Conservation (phyloP, 2,888 invertebrate species). For the Drosophila mettleri region DNA sequence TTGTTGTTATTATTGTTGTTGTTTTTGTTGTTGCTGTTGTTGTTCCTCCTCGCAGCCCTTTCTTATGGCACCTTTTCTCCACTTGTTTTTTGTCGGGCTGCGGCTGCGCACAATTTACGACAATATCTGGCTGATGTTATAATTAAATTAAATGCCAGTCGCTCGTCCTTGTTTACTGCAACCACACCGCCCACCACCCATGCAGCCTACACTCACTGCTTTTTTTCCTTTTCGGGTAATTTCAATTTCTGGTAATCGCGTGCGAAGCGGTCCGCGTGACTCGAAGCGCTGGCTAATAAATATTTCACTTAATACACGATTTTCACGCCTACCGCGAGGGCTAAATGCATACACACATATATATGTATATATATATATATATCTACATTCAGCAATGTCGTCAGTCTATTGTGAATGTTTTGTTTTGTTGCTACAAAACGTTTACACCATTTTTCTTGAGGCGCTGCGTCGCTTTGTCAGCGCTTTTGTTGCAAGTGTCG, state of each 20-base stretch:
- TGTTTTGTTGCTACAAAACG: constrained; percentile 70
- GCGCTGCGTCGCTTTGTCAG: constrained; percentile 57
- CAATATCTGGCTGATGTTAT: constrained; percentile 30
- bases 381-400: constrained; percentile 32
- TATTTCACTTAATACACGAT: constrained; percentile 79
- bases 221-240: constrained; percentile 35
- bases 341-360: not conserved
- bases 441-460: constrained; percentile 67
- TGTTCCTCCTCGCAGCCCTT: constrained; percentile 10
- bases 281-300: constrained; percentile 73
- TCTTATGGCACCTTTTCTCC: not conserved
- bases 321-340: constrained; percentile 69
- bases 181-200: not conserved
- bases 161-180: constrained; percentile 7
- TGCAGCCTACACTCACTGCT: not conserved
- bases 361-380: not conserved
- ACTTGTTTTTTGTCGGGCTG: constrained; percentile 5
- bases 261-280: constrained; percentile 69
- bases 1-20: constrained; percentile 52
- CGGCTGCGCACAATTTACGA: constrained; percentile 9
- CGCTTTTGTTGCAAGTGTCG: constrained; percentile 61
- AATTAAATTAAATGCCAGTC: constrained; percentile 54
- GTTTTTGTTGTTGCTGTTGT: constrained; percentile 2
- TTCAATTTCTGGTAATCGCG: constrained; percentile 71
- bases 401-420: constrained; percentile 29